phyloP scores from a whole-genome alignment of 2,888 invertebrate species.

The Xestia xanthographa region DNA sequence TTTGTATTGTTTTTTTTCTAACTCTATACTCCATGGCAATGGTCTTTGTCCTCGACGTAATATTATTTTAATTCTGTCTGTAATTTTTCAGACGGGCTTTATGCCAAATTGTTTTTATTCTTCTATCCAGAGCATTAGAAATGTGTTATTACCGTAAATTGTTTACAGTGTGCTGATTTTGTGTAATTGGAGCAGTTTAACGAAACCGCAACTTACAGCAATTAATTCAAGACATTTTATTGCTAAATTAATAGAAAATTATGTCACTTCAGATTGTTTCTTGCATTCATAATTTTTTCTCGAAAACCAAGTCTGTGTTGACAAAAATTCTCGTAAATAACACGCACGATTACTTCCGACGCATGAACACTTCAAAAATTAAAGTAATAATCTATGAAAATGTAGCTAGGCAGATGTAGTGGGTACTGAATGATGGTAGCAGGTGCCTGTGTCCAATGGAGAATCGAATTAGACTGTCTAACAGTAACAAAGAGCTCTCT shows the following conservation, averaged over 20 bases:
- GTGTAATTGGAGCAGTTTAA: slow-evolving; percentile 45
- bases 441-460: slow-evolving; percentile 34
- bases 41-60: slow-evolving; percentile 33
- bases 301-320: slow-evolving; percentile 29
- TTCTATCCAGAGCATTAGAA: slow-evolving; percentile 28
- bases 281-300: slow-evolving; percentile 24
- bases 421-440: slow-evolving; percentile 44
- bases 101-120: slow-evolving; percentile 60
- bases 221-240: slow-evolving; percentile 46
- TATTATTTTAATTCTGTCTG: slow-evolving; percentile 54
- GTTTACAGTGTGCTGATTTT: slow-evolving; percentile 31
- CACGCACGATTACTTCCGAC: slow-evolving; percentile 52
- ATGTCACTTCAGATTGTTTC: slow-evolving; percentile 40
- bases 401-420: slow-evolving; percentile 32
- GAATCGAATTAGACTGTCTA: slow-evolving; percentile 43
- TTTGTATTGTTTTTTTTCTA: slow-evolving; percentile 25
- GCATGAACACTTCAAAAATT: slow-evolving; percentile 51
- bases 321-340: slow-evolving; percentile 51
- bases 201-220: slow-evolving; percentile 36
- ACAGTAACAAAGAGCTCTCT: slow-evolving; percentile 33
- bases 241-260: slow-evolving; percentile 44
- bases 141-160: slow-evolving; percentile 29
- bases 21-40: slow-evolving; percentile 13
- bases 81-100: slow-evolving; percentile 55
- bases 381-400: slow-evolving; percentile 37